Conservation (phyloP, 2,113 vertebrate genomes). For the Phalacrocorax pelagicus region DNA sequence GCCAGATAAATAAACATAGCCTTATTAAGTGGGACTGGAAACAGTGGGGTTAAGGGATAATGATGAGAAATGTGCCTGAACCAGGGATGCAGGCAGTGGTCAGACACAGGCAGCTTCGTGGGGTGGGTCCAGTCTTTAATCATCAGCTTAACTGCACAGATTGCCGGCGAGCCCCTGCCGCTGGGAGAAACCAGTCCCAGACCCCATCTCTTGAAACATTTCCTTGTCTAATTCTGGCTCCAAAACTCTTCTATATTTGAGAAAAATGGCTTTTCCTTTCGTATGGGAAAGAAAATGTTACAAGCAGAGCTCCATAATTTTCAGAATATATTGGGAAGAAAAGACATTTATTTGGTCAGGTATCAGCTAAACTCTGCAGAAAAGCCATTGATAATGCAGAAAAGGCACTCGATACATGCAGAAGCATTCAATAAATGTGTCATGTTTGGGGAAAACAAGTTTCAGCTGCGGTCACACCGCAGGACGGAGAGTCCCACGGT, state of each 20-base stretch:
- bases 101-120: fast-evolving
- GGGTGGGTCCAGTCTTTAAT: not conserved
- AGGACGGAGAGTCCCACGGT: not conserved
- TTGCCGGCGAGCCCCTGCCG: fast-evolving
- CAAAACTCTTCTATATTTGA: fast-evolving
- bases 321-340: not conserved
- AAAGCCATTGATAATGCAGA: not conserved
- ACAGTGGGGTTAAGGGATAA: not conserved
- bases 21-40: not conserved
- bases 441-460: not conserved
- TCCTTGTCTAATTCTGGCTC: not conserved
- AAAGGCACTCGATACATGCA: not conserved
- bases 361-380: not conserved
- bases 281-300: not conserved
- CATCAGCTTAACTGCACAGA: fast-evolving
- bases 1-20: not conserved
- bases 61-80: not conserved
- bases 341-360: not conserved
- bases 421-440: not conserved
- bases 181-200: not conserved
- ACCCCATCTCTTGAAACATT: not conserved
- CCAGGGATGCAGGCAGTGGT: not conserved
- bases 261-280: not conserved
- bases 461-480: fast-evolving
- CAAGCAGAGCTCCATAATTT: not conserved